phyloP scores from a whole-genome alignment of 2,797 vertebrate genomes.

The Vireo griseus region DNA sequence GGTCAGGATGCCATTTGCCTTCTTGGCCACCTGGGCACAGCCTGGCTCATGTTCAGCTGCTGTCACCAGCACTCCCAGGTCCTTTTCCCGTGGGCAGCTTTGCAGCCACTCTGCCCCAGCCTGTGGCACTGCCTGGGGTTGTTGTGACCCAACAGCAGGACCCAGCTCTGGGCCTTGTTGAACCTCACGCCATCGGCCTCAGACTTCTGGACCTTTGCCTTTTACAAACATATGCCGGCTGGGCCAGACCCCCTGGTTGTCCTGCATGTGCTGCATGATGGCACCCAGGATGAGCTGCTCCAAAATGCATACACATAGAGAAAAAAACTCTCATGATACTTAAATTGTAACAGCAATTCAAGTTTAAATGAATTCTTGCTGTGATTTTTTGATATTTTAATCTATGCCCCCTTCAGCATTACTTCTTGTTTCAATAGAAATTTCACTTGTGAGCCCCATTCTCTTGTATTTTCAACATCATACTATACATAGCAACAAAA shows the following conservation, averaged over 20 bases:
- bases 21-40: background rate
- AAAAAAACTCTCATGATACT: background rate
- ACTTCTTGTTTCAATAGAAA: background rate
- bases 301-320: background rate
- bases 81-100: background rate
- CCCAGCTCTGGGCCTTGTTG: rapidly evolving
- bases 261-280: background rate
- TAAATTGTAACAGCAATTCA: background rate
- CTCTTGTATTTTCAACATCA: background rate
- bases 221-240: background rate
- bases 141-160: background rate
- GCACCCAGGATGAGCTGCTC: background rate
- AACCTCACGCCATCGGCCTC: rapidly evolving
- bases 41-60: background rate
- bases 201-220: background rate
- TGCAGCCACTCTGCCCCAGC: background rate
- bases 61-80: background rate
- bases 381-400: background rate
- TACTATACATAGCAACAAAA: background rate
- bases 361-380: background rate
- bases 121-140: rapidly evolving
- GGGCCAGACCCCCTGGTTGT: background rate
- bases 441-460: background rate
- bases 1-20: background rate
- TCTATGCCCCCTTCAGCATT: background rate